Conservation (phyloP, 2,888 invertebrate species). For the Dolichomitus sp. region DNA sequence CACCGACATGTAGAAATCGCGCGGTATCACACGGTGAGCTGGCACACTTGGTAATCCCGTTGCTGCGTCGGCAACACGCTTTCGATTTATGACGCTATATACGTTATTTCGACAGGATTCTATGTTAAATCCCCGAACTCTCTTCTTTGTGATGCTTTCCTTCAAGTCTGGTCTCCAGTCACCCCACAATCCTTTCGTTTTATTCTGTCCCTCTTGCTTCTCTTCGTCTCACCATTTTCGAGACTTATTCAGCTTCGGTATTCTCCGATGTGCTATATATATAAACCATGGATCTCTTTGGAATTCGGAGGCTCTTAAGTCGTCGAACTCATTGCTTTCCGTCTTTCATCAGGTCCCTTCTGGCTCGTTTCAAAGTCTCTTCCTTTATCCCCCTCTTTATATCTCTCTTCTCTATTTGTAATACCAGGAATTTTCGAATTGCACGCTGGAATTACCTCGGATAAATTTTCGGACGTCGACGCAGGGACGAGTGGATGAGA, state of each 20-base stretch:
- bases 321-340: constrained; percentile 37
- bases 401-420: constrained; percentile 27
- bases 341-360: constrained; percentile 12
- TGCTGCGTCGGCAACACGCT: constrained; percentile 64
- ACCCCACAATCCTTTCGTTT: constrained; percentile 48
- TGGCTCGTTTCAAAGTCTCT: constrained; percentile 9
- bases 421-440: constrained; percentile 48
- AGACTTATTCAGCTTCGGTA: constrained; percentile 47
- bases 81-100: constrained; percentile 67
- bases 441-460: constrained; percentile 46
- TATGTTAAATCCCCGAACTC: background rate
- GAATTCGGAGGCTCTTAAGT: constrained; percentile 47
- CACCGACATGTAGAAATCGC: constrained; percentile 31
- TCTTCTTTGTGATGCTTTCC: constrained; percentile 5
- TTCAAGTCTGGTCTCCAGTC: constrained; percentile 32
- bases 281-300: constrained; percentile 19
- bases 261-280: constrained; percentile 31
- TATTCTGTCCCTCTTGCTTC: constrained; percentile 20
- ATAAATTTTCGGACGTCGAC: constrained; percentile 49
- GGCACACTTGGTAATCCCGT: constrained; percentile 56
- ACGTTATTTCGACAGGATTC: constrained; percentile 64
- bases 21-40: constrained; percentile 50
- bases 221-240: constrained; percentile 35
- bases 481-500: constrained; percentile 37
- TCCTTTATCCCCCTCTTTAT: constrained; percentile 26